Conservation (phyloP, 2,797 vertebrate species). For the Galagoides demidoff region DNA sequence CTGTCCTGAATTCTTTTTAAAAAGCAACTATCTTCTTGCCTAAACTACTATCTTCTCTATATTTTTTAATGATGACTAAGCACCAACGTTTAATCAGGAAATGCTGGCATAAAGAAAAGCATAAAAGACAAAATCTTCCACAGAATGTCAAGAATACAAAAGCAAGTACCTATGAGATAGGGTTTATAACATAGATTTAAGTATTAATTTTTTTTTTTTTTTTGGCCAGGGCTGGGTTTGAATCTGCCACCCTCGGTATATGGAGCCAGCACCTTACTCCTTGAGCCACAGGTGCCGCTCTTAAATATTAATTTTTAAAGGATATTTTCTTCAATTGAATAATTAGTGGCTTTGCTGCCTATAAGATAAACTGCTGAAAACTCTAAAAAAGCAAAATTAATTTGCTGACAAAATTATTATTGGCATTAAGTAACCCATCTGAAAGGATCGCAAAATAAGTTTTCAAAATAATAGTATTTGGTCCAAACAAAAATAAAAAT, state of each 20-base stretch:
- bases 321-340: conserved; percentile 16
- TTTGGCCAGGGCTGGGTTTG: too few relatives aligned
- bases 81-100: conserved; percentile 12
- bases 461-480: conserved; percentile 44
- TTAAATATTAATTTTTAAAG: not conserved
- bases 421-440: not conserved
- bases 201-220: not conserved
- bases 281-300: too few relatives aligned
- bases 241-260: too few relatives aligned
- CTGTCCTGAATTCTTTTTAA: conserved; percentile 30
- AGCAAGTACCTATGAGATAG: not conserved
- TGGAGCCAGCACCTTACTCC: too few relatives aligned
- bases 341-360: not conserved
- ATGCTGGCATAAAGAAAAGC: not conserved
- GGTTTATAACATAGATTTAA: not conserved
- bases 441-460: conserved; percentile 14
- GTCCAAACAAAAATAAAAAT: conserved; percentile 43
- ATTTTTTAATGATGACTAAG: not conserved
- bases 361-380: not conserved
- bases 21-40: not conserved
- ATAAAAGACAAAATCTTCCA: not conserved
- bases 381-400: conserved; percentile 17
- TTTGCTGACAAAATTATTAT: conserved; percentile 18
- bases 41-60: not conserved
- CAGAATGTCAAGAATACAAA: not conserved